Evolutionary conservation across 2,113 vertebrate genomes (phyloP), one percentile per base, ranked within the genome.

Genomic region (Macrotus californicus): DNA sequence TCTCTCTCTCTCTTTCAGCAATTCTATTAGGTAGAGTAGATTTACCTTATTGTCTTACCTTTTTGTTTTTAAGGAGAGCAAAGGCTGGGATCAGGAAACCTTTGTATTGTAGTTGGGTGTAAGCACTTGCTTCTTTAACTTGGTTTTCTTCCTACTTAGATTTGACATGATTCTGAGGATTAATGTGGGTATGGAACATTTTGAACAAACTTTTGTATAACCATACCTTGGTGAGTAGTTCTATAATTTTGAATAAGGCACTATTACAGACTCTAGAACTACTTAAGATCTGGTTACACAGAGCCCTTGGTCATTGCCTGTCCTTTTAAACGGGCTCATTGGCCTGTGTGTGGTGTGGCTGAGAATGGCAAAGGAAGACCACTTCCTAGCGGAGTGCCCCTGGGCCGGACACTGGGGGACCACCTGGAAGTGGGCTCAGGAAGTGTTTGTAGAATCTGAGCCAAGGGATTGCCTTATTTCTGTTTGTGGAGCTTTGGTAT

Each of bases 51-150:
- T 96, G 66, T 73, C 9, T 76, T 76, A 19, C 18, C 48, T 87
- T 5, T 82, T 70, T 94, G 29, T 91, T 93, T 89, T 87, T 84
- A 91, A 94, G 59, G 66, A 82, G 6, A 73, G 10, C 21, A 85
- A 85, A 96, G 67, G 76, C 81, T 52, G 85, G 41, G 43, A 22
- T 82, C 48, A 89, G 41, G 61, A 95, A 91, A 46, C 5, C 39
- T 84, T 91, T 66, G 41, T 79, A 46, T 54, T 91, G 0, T 90
- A 73, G 69, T 56, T 88, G 36, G 29, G 66, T 86, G 93, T 91
- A 89, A 93, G 48, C 15, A 56, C 6, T 80, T 79, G 69, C 39
- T 93, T 91, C 46, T 95, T 86, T 73, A 92, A 73, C 8, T 61
- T 96, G 59, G 14, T 19, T 77, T 94, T 64, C 56, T 39, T 76